A percentile compares a stretch with the other conserved stretches of the same genome.
Conservation (phyloP, 2,113 vertebrate species). For the Rana temporaria region DNA sequence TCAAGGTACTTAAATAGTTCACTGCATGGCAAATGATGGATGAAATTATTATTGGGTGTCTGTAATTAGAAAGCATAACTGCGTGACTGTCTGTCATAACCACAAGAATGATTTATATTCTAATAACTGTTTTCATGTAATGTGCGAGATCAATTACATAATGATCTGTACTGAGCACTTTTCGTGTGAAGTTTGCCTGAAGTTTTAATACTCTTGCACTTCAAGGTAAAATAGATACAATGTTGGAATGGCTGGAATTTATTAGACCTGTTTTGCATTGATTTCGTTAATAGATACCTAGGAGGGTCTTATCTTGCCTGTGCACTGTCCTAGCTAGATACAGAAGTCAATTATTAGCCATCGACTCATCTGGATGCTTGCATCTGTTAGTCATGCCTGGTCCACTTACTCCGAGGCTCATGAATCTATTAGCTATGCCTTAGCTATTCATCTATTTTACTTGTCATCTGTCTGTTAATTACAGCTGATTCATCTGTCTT, state of each 20-base stretch:
- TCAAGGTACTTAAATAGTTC: constrained; percentile 14
- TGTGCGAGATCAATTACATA: constrained; percentile 45
- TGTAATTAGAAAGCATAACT: constrained; percentile 49
- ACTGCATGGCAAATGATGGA: constrained; percentile 46
- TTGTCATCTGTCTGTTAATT: background rate
- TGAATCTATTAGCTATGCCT: constrained; percentile 28
- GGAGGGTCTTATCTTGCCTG: no score
- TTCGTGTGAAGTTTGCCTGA: constrained; percentile 14
- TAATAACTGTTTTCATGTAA: constrained; percentile 40
- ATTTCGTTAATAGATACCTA: no score
- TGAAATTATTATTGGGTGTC: constrained; percentile 50
- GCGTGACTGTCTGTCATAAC: constrained; percentile 51
- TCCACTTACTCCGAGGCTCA: background rate
- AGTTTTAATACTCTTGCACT: background rate
- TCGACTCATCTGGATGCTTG: background rate
- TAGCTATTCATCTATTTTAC: background rate
- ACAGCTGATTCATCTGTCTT: background rate
- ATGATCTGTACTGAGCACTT: constrained; percentile 18
- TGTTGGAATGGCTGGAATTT: background rate
- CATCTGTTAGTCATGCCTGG: background rate
- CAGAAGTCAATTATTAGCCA: background rate
- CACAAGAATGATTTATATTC: constrained; percentile 42
- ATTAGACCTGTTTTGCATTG: background rate
- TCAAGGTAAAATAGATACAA: constrained; percentile 16
- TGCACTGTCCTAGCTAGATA: no score